Evolutionary conservation across 2,113 vertebrate genomes (phyloP).

Genomic region (Hydrochoerus hydrochaeris): DNA sequence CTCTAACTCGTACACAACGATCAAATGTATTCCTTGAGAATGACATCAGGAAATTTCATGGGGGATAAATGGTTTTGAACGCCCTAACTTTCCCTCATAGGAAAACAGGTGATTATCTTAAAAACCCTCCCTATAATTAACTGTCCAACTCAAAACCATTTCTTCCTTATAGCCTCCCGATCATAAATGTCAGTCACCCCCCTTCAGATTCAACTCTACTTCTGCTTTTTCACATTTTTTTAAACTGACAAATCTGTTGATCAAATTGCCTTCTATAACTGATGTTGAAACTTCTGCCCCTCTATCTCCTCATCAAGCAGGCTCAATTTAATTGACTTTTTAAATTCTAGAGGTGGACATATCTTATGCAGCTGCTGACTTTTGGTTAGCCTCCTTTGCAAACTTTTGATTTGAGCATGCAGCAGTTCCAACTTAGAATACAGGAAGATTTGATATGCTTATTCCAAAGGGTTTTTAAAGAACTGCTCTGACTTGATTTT

Average conservation of each 20-base stretch:
- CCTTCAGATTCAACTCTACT: neutral
- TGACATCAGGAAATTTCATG: neutral
- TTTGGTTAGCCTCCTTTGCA: neutral
- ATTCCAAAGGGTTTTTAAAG: neutral
- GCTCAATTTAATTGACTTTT: neutral
- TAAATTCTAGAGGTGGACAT: neutral
- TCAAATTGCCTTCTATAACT: neutral
- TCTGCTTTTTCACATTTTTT: neutral
- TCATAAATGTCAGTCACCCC: neutral
- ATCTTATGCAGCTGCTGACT: neutral
- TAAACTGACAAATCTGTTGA: neutral
- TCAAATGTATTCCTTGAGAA: neutral
- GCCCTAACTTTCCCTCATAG: neutral
- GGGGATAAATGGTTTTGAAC: neutral
- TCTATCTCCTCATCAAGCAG: neutral
- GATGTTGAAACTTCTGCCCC: neutral
- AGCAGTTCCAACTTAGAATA: neutral
- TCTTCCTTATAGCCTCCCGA: neutral
- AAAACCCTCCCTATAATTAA: neutral
- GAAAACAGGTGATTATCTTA: too few species aligned
- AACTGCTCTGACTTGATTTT: slow-evolving; percentile 41
- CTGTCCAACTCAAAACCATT: neutral
- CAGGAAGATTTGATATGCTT: slow-evolving; percentile 11
- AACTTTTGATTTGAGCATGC: neutral
- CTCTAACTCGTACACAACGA: neutral